Conservation (phyloP, 2,888 invertebrate genomes). For the Parthenolecanium corni region DNA sequence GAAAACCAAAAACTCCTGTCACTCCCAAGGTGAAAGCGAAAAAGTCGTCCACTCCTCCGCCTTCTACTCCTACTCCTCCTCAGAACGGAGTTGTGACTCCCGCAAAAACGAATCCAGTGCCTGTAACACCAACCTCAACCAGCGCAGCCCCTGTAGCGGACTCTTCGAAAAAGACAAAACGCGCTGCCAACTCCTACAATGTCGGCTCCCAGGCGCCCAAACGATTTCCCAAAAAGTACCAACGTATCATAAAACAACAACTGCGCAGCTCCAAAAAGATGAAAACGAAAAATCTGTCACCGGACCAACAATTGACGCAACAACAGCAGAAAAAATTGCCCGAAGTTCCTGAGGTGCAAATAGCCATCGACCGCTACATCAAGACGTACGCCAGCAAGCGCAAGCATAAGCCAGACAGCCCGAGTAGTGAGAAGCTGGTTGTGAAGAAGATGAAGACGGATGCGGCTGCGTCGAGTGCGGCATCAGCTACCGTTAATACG, state of each 20-base stretch:
- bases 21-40: not conserved
- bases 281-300: slow-evolving; percentile 2
- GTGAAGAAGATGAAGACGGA: not conserved
- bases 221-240: slow-evolving; percentile 24
- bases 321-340: slow-evolving; percentile 13
- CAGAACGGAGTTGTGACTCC: slow-evolving; percentile 10
- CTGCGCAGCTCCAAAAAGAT: slow-evolving; percentile 16
- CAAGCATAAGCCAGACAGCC: slow-evolving; percentile 23
- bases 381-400: slow-evolving; percentile 29
- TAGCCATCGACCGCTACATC: slow-evolving; percentile 29
- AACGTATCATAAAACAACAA: slow-evolving; percentile 25
- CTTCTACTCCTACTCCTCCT: not conserved
- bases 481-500: not conserved
- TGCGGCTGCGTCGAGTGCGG: slow-evolving; percentile 3
- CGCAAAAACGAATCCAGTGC: not conserved
- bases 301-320: not conserved
- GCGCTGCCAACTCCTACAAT: not conserved
- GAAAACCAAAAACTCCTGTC: not conserved
- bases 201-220: slow-evolving; percentile 16
- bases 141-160: not conserved
- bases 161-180: not conserved
- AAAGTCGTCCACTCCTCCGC: too few relatives aligned
- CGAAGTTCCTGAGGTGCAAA: slow-evolving; percentile 33
- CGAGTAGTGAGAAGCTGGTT: slow-evolving; percentile 2
- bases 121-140: not conserved